Evolutionary conservation across 1,140 invertebrate genomes (phyloP).

Genomic region (Brachionus angularis): DNA sequence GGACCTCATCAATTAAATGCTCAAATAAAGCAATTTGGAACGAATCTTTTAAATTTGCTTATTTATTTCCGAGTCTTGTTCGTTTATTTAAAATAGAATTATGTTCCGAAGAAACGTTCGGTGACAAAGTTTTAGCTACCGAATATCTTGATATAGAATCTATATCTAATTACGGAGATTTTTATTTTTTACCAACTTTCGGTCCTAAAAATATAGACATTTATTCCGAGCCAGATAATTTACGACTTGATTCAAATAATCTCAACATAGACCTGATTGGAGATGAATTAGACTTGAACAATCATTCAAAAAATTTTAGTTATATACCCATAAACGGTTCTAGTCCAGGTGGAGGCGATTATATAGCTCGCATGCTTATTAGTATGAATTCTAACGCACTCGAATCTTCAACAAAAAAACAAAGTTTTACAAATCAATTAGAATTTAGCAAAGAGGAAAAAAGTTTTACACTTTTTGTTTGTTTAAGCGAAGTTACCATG

Average conservation of each 20-base stretch:
- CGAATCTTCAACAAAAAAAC: conserved; percentile 16
- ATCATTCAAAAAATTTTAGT: no score
- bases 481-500: conserved; percentile 31
- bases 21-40: conserved; percentile 25
- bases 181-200: conserved; percentile 23
- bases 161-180: conserved; percentile 13
- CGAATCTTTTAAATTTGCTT: conserved; percentile 31
- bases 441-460: not conserved
- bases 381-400: not conserved
- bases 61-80: conserved; percentile 20
- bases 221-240: conserved; percentile 28
- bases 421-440: not conserved
- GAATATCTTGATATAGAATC: conserved; percentile 36
- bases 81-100: conserved; percentile 25
- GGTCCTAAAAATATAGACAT: conserved; percentile 33
- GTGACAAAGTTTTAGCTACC: conserved; percentile 15
- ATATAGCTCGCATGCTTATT: conserved; percentile 8
- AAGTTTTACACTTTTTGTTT: conserved; percentile 25
- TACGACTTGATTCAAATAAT: conserved; percentile 5
- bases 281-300: no score
- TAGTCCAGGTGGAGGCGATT: conserved; percentile 20
- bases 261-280: no score
- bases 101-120: conserved; percentile 16
- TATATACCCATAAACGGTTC: conserved; percentile 26
- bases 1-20: conserved; percentile 20